These are phyloP conservation scores for Girardinichthys multiradiatus DNA, from an alignment of 2,113 vertebrate species.

Conservation along the genomic window DNA sequence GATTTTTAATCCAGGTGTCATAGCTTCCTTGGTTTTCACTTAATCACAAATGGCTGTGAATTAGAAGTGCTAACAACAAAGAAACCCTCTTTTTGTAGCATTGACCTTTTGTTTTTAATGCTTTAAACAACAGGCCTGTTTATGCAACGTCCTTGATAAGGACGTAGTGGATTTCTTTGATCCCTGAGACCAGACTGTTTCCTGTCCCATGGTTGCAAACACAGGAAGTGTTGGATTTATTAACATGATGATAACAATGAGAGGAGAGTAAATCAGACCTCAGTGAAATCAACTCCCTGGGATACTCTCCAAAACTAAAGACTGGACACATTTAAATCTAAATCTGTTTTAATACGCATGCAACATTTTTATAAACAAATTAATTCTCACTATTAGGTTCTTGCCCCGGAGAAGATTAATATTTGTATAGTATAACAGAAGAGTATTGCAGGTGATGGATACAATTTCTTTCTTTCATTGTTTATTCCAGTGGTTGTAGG, in stretches of 20 bases:
- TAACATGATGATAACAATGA: slow-evolving; percentile 44
- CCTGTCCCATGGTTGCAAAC: slow-evolving; percentile 58
- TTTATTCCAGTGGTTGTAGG: too few species aligned
- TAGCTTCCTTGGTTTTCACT: too few species aligned
- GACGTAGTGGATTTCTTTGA: slow-evolving; percentile 44
- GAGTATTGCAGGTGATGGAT: too few species aligned
- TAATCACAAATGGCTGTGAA: too few species aligned
- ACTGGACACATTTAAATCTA: too few species aligned
- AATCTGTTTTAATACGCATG: too few species aligned
- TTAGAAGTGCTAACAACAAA: too few species aligned
- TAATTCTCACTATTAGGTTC: not conserved
- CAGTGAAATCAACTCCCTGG: slow-evolving; percentile 33
- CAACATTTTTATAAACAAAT: too few species aligned
- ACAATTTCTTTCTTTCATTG: too few species aligned
- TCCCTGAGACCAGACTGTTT: slow-evolving; percentile 53
- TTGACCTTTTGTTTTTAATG: slow-evolving; percentile 14
- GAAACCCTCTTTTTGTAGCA: not conserved
- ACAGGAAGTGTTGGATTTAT: slow-evolving; percentile 62
- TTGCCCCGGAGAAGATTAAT: not conserved
- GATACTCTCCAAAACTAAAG: slow-evolving; percentile 28
- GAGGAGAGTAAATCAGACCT: slow-evolving; percentile 29
- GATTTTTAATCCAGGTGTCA: too few species aligned
- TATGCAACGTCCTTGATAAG: slow-evolving; percentile 33
- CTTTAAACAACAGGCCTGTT: slow-evolving; percentile 2
- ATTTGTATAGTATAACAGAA: too few species aligned